Percentiles rank a stretch among this genome's conserved stretches.
phyloP scores from a whole-genome alignment of 2,888 invertebrate species.

The Drepana falcataria region DNA sequence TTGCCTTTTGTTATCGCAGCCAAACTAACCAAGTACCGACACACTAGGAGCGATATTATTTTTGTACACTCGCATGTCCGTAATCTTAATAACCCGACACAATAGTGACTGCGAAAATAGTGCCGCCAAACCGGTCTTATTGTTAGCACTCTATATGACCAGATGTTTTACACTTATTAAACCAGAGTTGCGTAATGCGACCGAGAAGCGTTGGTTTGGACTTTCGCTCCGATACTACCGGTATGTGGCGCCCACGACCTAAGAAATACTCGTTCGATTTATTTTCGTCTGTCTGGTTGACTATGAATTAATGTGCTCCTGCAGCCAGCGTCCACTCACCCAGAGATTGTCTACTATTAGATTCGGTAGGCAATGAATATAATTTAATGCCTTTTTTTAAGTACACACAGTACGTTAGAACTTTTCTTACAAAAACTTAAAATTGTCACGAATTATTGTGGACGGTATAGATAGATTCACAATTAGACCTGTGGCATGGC shows the following conservation, averaged over 20 bases:
- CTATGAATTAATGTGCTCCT: conserved; percentile 19
- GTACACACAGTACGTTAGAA: no score
- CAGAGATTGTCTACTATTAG: no score
- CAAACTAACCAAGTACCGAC: conserved; percentile 41
- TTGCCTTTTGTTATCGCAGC: conserved; percentile 55
- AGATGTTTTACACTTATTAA: conserved; percentile 38
- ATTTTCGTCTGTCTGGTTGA: conserved; percentile 52
- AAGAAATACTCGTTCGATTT: conserved; percentile 39
- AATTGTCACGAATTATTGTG: no score
- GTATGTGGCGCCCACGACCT: conserved; percentile 37
- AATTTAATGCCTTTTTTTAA: no score
- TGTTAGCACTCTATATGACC: conserved; percentile 33
- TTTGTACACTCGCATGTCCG: conserved; percentile 42
- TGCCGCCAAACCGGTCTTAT: conserved; percentile 51
- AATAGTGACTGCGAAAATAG: conserved; percentile 55
- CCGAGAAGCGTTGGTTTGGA: conserved; percentile 32
- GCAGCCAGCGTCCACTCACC: conserved; percentile 26
- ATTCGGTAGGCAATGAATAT: no score
- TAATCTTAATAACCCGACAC: conserved; percentile 45
- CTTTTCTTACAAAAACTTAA: no score
- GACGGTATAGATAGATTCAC: no score
- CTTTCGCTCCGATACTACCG: conserved; percentile 53
- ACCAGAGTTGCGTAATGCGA: conserved; percentile 40
- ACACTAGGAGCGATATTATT: conserved; percentile 33
- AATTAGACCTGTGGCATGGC: no score